phyloP scores from a whole-genome alignment of 1,140 invertebrate genomes.

The Cardiocondyla obscurior region DNA sequence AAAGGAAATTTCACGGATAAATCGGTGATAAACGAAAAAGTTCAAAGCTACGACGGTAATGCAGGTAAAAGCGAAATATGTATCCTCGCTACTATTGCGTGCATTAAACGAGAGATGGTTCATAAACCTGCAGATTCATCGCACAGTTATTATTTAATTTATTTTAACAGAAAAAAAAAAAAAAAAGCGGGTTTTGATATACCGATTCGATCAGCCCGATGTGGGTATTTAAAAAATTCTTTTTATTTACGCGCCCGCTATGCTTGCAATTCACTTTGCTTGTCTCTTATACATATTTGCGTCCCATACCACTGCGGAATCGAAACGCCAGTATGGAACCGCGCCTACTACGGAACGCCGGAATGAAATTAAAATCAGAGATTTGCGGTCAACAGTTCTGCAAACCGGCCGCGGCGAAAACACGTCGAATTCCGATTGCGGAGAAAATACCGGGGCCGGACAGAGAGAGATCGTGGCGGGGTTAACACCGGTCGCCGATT shows the following conservation, averaged over 20 bases:
- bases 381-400: slow-evolving; percentile 52
- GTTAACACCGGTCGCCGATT: background rate
- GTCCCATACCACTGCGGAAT: background rate
- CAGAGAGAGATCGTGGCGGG: slow-evolving; percentile 30
- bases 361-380: slow-evolving; percentile 60
- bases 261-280: slow-evolving; percentile 6
- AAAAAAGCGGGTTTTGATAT: too few species aligned
- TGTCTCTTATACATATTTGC: background rate
- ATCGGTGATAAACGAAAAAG: background rate
- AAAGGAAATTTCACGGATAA: background rate
- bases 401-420: slow-evolving; percentile 55
- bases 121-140: background rate
- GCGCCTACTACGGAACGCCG: slow-evolving; percentile 22
- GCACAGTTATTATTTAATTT: too few species aligned
- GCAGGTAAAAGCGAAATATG: background rate
- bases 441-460: slow-evolving; percentile 49
- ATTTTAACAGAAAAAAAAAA: background rate
- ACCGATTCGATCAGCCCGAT: background rate
- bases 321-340: background rate
- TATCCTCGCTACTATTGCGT: background rate
- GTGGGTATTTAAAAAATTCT: slow-evolving; percentile 5
- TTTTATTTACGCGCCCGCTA: background rate
- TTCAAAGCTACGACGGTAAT: background rate
- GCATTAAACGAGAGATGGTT: background rate
- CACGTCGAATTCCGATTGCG: slow-evolving; percentile 68